Evolutionary conservation across 2,888 invertebrate genomes (phyloP).

Genomic region (Heterodera filipjevi): DNA sequence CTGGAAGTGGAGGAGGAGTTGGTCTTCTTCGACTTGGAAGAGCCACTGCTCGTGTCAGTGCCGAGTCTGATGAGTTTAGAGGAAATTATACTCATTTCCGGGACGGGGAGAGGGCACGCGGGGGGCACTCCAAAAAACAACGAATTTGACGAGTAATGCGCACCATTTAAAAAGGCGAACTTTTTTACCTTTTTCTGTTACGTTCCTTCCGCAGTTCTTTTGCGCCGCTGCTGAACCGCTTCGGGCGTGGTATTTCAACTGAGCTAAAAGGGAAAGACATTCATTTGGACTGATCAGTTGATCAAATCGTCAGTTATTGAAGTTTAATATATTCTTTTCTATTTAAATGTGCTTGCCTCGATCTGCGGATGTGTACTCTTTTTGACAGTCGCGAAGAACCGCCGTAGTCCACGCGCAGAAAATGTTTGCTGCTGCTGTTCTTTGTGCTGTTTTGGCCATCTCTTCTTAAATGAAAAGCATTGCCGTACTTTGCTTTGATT

Average conservation of each 20-base stretch:
- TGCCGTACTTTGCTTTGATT: neutral
- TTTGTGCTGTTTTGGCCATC: slow-evolving; percentile 47
- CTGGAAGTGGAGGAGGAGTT: slow-evolving; percentile 58
- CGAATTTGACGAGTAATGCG: too few species aligned
- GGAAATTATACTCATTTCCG: too few species aligned
- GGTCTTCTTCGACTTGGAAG: slow-evolving; percentile 63
- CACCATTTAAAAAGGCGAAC: too few species aligned
- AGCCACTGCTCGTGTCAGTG: slow-evolving; percentile 63
- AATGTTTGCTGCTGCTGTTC: slow-evolving; percentile 52
- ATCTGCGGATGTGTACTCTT: slow-evolving; percentile 61
- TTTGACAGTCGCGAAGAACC: slow-evolving; percentile 52
- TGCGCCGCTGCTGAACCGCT: slow-evolving; percentile 61
- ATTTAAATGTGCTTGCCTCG: slow-evolving; percentile 53
- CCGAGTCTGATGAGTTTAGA: slow-evolving; percentile 60
- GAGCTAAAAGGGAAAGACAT: slow-evolving; percentile 47
- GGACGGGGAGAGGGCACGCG: too few species aligned
- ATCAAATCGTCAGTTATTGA: too few species aligned
- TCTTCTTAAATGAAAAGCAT: slow-evolving; percentile 23
- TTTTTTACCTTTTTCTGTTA: slow-evolving; percentile 51
- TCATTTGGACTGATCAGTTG: neutral
- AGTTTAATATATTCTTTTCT: too few species aligned
- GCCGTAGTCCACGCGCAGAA: slow-evolving; percentile 60
- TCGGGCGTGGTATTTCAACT: slow-evolving; percentile 62
- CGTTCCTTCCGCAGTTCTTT: slow-evolving; percentile 62
- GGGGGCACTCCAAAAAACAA: too few species aligned